phyloP scores from a whole-genome alignment of 2,113 vertebrate genomes.

The Phocoena phocoena region DNA sequence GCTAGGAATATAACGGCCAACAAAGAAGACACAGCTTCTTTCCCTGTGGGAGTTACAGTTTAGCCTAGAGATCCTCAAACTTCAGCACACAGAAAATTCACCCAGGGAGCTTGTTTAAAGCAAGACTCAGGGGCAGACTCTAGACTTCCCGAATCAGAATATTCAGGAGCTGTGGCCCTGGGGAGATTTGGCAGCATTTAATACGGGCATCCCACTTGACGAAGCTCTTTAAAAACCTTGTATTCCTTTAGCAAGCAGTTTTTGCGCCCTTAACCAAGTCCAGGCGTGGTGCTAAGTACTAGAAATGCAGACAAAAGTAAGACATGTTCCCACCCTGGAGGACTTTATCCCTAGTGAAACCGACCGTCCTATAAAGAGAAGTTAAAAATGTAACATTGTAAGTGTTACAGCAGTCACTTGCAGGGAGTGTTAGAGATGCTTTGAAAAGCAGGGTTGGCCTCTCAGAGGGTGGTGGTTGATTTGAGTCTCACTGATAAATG shows the following conservation, averaged over 20 bases:
- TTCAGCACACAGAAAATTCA: neutral
- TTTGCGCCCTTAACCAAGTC: constrained; percentile 37
- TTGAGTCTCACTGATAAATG: neutral
- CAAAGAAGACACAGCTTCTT: neutral
- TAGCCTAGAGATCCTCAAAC: neutral
- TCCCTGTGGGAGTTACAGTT: neutral
- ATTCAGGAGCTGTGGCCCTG: constrained; percentile 17
- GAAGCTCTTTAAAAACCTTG: constrained; percentile 45
- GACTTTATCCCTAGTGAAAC: constrained; percentile 4
- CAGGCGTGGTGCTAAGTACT: constrained; percentile 7
- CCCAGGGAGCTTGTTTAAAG: neutral
- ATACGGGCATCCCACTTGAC: constrained; percentile 12
- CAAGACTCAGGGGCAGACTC: neutral
- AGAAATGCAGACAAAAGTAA: constrained; percentile 50
- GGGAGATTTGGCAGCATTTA: neutral
- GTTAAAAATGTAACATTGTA: constrained; percentile 39
- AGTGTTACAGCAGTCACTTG: neutral
- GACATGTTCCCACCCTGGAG: neutral
- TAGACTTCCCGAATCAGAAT: constrained; percentile 2
- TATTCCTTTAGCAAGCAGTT: constrained; percentile 25
- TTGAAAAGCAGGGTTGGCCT: neutral
- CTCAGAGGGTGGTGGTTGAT: neutral
- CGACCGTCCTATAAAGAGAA: constrained; percentile 19
- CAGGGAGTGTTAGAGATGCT: neutral
- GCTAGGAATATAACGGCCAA: neutral